Evolutionary conservation across 2,888 invertebrate genomes (phyloP).

Genomic region (Troglohyphantes excavatus): DNA sequence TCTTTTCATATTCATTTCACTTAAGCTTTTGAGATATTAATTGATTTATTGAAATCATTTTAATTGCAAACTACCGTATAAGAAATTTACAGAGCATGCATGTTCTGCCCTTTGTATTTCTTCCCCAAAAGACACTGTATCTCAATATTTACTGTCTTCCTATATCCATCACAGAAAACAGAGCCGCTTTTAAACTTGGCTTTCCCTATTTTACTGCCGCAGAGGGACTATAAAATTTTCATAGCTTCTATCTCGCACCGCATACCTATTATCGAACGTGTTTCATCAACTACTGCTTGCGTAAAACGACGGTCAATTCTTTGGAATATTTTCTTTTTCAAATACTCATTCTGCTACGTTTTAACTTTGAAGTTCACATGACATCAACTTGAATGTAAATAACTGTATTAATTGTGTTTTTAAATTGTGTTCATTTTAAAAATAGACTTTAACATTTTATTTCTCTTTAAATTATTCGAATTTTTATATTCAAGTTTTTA

Average conservation of each 20-base stretch:
- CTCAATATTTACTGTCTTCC: conserved; percentile 27
- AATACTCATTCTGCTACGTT: too few relatives aligned
- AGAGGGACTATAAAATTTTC: conserved; percentile 58
- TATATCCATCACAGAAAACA: conserved; percentile 30
- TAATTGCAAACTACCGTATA: neutral
- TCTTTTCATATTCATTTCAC: neutral
- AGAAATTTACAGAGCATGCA: neutral
- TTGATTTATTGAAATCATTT: neutral
- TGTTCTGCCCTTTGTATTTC: neutral
- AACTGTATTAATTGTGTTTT: too few relatives aligned
- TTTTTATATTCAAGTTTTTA: too few relatives aligned
- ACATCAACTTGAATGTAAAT: too few relatives aligned
- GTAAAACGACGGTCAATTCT: conserved; percentile 38
- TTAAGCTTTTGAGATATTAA: neutral
- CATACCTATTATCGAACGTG: conserved; percentile 65
- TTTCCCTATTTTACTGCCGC: conserved; percentile 49
- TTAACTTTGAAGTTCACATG: too few relatives aligned
- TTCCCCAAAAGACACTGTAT: neutral
- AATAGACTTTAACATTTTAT: too few relatives aligned
- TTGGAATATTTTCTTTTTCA: neutral
- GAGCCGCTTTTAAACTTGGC: conserved; percentile 35
- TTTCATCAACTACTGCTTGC: conserved; percentile 63
- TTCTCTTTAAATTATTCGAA: too few relatives aligned
- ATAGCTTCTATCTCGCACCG: conserved; percentile 48
- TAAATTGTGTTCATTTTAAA: too few relatives aligned